Base-by-base conservation (phyloP, 2,797 vertebrate species). In the Chelmon rostratus region DNA sequence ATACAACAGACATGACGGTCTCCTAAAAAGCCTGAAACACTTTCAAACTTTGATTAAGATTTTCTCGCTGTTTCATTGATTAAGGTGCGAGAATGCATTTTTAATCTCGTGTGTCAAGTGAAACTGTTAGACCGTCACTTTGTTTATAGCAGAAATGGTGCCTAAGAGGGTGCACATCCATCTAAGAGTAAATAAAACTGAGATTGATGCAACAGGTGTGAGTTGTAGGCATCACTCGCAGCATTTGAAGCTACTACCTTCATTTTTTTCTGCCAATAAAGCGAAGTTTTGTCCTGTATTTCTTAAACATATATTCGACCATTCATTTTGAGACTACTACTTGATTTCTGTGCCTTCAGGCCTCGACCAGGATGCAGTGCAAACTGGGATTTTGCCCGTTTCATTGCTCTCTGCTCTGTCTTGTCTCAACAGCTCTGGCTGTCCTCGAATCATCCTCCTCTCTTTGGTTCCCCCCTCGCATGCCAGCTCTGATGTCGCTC, bases 401-500 rank as follows among this genome's bases (percentile, higher is more conserved):
- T 68, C 76, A 47, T 59, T 23, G 56, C 63, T 46, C 63, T 46
- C 71, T 33, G 35, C 62, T 25, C 49, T 23, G 42, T 81, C 62
- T 74, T n/a, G 28, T 63, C 68, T 58, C 23, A 6, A 70, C 58
- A 31, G 65, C 61, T 62, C 57, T 81, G 79, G 72, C 69, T 76
- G 31, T 28, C 82, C 68, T 76, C 57, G 42, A 73, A 84, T 77
- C 56, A 33, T 54, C 67, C 16, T 71, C 35, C 10, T 71, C 46
- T 68, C 56, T 61, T 76, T 72, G 56, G 56, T 87, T 88, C 75
- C 6, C 73, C 69, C 54, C 44, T 58, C 49, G 63, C 65, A 25
- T 58, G 78, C 57, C 74, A 62, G 66, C 83, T 87, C 83, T 91
- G 86, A 91, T 88, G 81, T 85, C 38, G 73, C 82, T 89, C 86